Evolutionary conservation across 1,140 invertebrate genomes (phyloP).

Genomic region (Drosophila ironensis): DNA sequence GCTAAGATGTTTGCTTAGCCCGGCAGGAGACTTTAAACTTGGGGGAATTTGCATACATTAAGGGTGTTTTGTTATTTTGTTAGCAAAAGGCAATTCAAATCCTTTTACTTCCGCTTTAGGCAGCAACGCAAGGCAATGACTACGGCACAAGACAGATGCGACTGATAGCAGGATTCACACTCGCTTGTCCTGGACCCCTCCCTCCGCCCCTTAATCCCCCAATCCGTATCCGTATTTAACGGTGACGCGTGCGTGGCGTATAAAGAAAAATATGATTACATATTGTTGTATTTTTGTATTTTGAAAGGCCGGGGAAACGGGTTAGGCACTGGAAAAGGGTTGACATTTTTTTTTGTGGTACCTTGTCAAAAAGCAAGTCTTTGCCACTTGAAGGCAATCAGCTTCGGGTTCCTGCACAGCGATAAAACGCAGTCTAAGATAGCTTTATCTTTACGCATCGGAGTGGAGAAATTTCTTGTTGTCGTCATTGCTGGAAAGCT

Average conservation of each 20-base stretch:
- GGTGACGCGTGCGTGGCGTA: conserved; percentile 56
- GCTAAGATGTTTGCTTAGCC: conserved; percentile 66
- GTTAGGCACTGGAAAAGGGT: conserved; percentile 57
- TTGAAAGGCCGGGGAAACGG: conserved; percentile 3
- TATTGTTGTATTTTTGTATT: conserved; percentile 55
- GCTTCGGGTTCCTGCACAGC: conserved; percentile 24
- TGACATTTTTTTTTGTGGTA: conserved; percentile 50
- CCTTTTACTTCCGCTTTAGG: conserved; percentile 76
- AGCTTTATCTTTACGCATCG: not conserved
- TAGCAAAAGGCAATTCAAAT: conserved; percentile 69
- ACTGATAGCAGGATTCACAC: conserved; percentile 73
- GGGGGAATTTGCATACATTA: conserved; percentile 72
- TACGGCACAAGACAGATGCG: conserved; percentile 58
- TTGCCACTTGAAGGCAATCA: conserved; percentile 71
- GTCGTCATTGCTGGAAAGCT: no score
- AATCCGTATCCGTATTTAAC: conserved; percentile 7
- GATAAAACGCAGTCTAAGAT: no score
- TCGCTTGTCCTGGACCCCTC: not conserved
- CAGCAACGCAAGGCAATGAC: conserved; percentile 54
- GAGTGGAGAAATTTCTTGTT: no score
- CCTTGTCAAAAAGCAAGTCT: conserved; percentile 26
- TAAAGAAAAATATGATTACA: conserved; percentile 74
- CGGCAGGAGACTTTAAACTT: conserved; percentile 60
- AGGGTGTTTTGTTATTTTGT: conserved; percentile 55
- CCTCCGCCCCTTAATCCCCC: no score